phyloP scores from a whole-genome alignment of 2,113 vertebrate genomes.

The Heloderma charlesbogerti region DNA sequence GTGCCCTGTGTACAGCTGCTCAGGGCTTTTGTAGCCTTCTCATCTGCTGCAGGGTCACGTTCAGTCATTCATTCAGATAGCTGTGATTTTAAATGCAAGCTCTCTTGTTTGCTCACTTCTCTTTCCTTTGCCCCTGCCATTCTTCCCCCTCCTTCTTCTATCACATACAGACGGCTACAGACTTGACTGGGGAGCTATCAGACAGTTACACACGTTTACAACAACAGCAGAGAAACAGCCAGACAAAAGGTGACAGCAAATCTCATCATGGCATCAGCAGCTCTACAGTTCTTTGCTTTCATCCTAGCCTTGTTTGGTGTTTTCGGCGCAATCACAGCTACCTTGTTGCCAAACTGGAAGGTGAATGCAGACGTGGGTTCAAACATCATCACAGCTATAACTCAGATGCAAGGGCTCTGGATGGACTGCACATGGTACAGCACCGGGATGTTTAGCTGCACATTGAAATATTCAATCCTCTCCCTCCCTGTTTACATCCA shows the following conservation, averaged over 20 bases:
- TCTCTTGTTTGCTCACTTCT: slow-evolving; percentile 58
- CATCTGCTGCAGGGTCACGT: slow-evolving; percentile 48
- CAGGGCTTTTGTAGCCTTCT: slow-evolving; percentile 38
- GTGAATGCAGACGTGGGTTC: slow-evolving; percentile 89
- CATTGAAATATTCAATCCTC: slow-evolving; percentile 88
- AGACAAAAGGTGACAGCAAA: slow-evolving; percentile 64
- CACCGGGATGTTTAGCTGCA: slow-evolving; percentile 97
- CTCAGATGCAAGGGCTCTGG: slow-evolving; percentile 95
- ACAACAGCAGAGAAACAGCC: slow-evolving; percentile 60
- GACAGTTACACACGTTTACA: slow-evolving; percentile 59
- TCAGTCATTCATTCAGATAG: slow-evolving; percentile 57
- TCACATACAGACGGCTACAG: slow-evolving; percentile 72
- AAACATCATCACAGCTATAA: slow-evolving; percentile 91
- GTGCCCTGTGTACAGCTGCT: slow-evolving; percentile 54
- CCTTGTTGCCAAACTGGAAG: slow-evolving; percentile 94
- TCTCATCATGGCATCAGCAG: slow-evolving; percentile 85
- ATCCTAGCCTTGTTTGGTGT: slow-evolving; percentile 86
- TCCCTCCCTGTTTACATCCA: slow-evolving; percentile 91
- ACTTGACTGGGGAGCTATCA: slow-evolving; percentile 71
- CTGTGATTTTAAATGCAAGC: slow-evolving; percentile 45
- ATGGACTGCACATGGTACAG: slow-evolving; percentile 99
- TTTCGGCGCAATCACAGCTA: slow-evolving; percentile 88
- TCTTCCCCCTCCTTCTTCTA: slow-evolving; percentile 44
- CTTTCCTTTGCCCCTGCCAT: slow-evolving; percentile 37
- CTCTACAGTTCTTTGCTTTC: slow-evolving; percentile 94